These are phyloP conservation scores for Cinclus mexicanus DNA, from an alignment of 2,113 vertebrate genomes.

Conservation along the genomic window DNA sequence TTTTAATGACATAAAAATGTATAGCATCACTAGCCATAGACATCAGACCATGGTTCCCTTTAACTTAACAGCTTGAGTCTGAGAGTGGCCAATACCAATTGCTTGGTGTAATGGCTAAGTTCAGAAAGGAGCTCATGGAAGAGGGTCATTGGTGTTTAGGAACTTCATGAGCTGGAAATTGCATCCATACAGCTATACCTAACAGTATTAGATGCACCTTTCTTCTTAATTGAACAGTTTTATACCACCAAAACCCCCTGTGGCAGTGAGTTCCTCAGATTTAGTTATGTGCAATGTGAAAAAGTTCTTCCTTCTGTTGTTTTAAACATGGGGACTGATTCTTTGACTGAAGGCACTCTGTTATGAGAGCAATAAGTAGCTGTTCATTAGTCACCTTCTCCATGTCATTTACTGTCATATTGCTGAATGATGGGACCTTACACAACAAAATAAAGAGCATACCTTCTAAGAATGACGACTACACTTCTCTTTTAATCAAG, in stretches of 20 bases:
- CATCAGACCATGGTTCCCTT: background rate
- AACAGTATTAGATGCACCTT: background rate
- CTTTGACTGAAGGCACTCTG: background rate
- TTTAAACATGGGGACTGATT: background rate
- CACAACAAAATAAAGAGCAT: constrained; percentile 20
- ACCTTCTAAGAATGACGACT: constrained; percentile 43
- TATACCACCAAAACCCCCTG: background rate
- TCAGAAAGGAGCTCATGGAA: background rate
- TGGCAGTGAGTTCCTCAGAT: background rate
- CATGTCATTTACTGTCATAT: background rate
- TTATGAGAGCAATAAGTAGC: background rate
- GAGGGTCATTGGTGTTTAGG: background rate
- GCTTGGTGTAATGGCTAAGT: background rate
- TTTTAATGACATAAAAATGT: background rate
- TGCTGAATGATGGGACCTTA: background rate
- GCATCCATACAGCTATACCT: background rate
- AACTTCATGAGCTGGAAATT: background rate
- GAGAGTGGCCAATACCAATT: background rate
- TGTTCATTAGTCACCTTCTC: constrained; percentile 1
- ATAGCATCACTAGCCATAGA: background rate
- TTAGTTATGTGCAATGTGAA: background rate
- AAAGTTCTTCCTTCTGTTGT: background rate
- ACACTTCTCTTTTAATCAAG: constrained; percentile 56
- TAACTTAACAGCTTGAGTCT: background rate
- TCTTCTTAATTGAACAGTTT: constrained; percentile 13